Evolutionary conservation across 2,113 vertebrate genomes (phyloP).

Genomic region (Takifugu bimaculatus): DNA sequence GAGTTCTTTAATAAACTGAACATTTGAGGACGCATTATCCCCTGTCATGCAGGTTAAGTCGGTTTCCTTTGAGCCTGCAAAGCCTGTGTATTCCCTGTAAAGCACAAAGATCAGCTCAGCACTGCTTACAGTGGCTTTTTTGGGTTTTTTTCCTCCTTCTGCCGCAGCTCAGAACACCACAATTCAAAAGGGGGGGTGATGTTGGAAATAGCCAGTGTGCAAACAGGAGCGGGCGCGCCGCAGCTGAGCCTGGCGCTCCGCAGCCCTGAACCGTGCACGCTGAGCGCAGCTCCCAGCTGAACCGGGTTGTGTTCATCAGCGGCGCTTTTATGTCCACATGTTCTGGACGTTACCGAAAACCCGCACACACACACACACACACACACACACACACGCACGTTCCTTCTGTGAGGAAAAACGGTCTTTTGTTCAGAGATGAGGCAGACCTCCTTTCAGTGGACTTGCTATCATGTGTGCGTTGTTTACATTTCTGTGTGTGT

Average conservation of each 20-base stretch:
- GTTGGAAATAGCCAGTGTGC: constrained; percentile 56
- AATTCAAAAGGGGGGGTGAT: constrained; percentile 40
- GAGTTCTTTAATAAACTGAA: constrained; percentile 16
- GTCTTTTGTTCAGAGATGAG: constrained; percentile 62
- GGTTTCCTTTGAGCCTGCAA: constrained; percentile 51
- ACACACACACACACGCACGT: constrained; percentile 13
- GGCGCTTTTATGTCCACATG: constrained; percentile 70
- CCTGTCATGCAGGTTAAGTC: constrained; percentile 46
- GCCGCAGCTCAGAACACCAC: constrained; percentile 54
- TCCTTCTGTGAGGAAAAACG: constrained; percentile 58
- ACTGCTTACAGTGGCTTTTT: constrained; percentile 31
- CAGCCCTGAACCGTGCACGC: constrained; percentile 59
- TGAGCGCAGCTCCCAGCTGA: constrained; percentile 63
- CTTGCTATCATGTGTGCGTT: constrained; percentile 49
- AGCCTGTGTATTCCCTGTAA: constrained; percentile 60
- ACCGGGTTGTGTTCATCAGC: constrained; percentile 67
- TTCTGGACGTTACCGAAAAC: constrained; percentile 51
- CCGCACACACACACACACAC: constrained; percentile 11
- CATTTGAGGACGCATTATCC: constrained; percentile 41
- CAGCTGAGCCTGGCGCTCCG: constrained; percentile 56
- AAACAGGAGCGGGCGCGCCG: constrained; percentile 50
- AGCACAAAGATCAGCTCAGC: constrained; percentile 58
- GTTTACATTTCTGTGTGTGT: constrained; percentile 30
- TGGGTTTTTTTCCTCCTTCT: background rate
- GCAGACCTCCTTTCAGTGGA: constrained; percentile 59